phyloP scores from a whole-genome alignment of 2,113 vertebrate species.

The Pyrgilauda ruficollis region DNA sequence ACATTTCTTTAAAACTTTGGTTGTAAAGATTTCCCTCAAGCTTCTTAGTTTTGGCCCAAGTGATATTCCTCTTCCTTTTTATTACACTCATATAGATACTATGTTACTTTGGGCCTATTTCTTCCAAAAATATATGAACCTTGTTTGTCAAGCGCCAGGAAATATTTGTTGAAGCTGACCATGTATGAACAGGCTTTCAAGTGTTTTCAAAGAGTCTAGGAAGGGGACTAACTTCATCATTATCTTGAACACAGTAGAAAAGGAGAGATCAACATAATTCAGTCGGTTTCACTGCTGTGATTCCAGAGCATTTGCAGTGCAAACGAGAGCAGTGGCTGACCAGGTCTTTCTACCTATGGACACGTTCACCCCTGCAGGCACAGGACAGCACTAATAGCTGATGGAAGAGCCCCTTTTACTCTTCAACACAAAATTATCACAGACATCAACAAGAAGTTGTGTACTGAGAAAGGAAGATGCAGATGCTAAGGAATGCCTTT shows the following conservation, averaged over 20 bases:
- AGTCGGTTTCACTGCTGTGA: not conserved
- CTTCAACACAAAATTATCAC: not conserved
- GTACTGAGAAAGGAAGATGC: not conserved
- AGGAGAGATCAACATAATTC: not conserved
- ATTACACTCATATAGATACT: not conserved
- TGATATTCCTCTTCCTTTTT: not conserved
- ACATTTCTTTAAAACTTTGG: fast-evolving
- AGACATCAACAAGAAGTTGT: not conserved
- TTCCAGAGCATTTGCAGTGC: not conserved
- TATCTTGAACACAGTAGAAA: not conserved
- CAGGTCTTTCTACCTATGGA: not conserved
- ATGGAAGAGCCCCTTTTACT: not conserved
- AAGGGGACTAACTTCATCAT: not conserved
- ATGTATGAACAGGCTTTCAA: not conserved
- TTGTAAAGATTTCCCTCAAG: not conserved
- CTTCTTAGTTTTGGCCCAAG: not conserved
- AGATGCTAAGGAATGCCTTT: not conserved
- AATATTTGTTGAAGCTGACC: not conserved
- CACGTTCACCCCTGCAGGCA: fast-evolving
- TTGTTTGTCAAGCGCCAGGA: not conserved
- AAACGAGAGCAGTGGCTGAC: not conserved
- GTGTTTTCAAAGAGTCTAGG: not conserved
- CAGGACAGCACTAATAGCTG: fast-evolving
- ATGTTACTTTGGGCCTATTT: not conserved
- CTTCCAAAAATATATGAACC: not conserved